Base-by-base conservation (phyloP, 2,797 vertebrate genomes). In the Onychomys arenicola region DNA sequence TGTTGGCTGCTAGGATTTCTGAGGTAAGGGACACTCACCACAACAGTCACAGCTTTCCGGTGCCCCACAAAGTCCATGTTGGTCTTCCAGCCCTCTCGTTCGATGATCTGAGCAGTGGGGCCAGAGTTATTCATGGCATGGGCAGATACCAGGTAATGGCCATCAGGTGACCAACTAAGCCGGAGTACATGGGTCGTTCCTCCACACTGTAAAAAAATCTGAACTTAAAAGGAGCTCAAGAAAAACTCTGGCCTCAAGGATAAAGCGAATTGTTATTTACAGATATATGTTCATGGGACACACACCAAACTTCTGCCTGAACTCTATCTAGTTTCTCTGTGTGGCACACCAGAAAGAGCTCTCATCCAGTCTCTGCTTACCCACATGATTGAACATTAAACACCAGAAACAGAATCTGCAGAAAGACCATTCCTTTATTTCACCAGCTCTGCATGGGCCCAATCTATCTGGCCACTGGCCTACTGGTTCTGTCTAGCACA, bases 121-220 rank as follows among this genome's bases (percentile, higher is more conserved):
- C 99, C 99, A 0, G 99, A 99, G 98, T 99, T 99, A 98, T 99
- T 99, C 99, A 99, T 99, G 96, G 99, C 99, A 37, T 99, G 99
- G 94, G 99, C 99, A 25, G 99, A 99, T n/a, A 99, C 99, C 85
- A 99, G 98, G 88, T 99, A 99, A 98, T 99, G 99, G 61, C 99
- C 99, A 14, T 99, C 99, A 1, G 99, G 99, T 6, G 99, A 99
- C 99, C 99, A 99, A 98, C 99, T 99, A 91, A 99, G 99, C 69
- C 99, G 99, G 76, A 99, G 98, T 65, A 99, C 99, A 0, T 99
- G 99, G 8, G 99, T 99, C 0, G 99, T 99, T 43, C 99, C 99
- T 49, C 99, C 99, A 91, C 99, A 99, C 99, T 99, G 97, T 90
- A 96, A 96, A 82, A 96, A 86, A 95, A 73, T 5, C 61, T 73